A percentile compares a stretch with the other conserved stretches of the same genome.
Evolutionary conservation across 2,113 vertebrate species (phyloP).

Genomic region (Sander lucioperca): DNA sequence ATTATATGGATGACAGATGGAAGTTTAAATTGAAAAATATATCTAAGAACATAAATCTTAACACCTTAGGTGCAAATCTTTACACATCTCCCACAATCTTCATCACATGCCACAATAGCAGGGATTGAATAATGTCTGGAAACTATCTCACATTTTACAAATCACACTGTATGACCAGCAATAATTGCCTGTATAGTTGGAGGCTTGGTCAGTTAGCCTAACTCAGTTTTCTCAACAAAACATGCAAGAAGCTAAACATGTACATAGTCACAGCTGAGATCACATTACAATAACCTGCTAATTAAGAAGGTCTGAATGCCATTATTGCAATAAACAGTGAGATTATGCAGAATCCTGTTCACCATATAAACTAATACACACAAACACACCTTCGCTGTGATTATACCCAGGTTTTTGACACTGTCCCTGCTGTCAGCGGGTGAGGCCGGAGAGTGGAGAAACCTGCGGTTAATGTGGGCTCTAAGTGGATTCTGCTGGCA

Average conservation of each 20-base stretch:
- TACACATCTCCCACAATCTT: constrained; percentile 9
- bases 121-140: background rate
- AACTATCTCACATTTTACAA: background rate
- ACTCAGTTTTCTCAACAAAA: background rate
- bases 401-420: constrained; percentile 59
- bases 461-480: constrained; percentile 51
- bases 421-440: constrained; percentile 47
- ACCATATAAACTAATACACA: constrained; percentile 8
- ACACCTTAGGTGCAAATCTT: constrained; percentile 33
- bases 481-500: constrained; percentile 69
- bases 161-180: constrained; percentile 25
- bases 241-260: constrained; percentile 17
- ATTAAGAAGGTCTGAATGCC: constrained; percentile 45
- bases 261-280: constrained; percentile 29
- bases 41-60: background rate
- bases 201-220: constrained; percentile 1
- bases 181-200: background rate
- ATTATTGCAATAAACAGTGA: background rate
- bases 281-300: constrained; percentile 46
- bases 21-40: background rate
- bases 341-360: constrained; percentile 17
- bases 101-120: background rate
- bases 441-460: constrained; percentile 27
- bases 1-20: background rate
- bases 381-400: constrained; percentile 23